Conservation (phyloP, 2,113 vertebrate genomes). For the Candoia aspera region DNA sequence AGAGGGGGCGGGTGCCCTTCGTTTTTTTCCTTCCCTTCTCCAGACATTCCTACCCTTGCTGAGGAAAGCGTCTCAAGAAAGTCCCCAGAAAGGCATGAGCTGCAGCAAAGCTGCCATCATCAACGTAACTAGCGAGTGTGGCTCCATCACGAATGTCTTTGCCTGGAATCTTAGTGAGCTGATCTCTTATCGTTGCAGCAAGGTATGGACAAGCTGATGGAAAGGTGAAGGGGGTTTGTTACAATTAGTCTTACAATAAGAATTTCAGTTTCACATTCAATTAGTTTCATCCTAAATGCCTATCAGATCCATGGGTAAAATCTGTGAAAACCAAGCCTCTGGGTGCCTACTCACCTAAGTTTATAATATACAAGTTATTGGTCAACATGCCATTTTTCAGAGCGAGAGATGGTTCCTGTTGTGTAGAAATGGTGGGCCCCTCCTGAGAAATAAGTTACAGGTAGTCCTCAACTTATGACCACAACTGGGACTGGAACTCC, state of each 20-base stretch:
- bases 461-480: too few relatives aligned
- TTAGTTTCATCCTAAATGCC: too few relatives aligned
- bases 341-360: too few relatives aligned
- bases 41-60: conserved; percentile 2
- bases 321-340: too few relatives aligned
- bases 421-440: too few relatives aligned
- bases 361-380: too few relatives aligned
- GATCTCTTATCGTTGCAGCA: conserved; percentile 9
- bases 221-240: background rate
- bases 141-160: background rate
- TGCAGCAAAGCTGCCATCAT: conserved; percentile 24
- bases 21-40: background rate
- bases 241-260: background rate
- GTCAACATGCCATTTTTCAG: too few relatives aligned
- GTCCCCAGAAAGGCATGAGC: conserved; percentile 6
- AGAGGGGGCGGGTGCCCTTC: too few relatives aligned
- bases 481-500: too few relatives aligned
- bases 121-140: background rate
- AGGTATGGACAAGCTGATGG: background rate
- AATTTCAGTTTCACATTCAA: background rate
- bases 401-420: too few relatives aligned
- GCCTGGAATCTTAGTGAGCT: fast-evolving
- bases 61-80: background rate
- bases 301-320: too few relatives aligned
- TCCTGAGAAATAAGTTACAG: too few relatives aligned